Evolutionary conservation across 2,113 vertebrate species (phyloP).

Genomic region (Phocoena phocoena): DNA sequence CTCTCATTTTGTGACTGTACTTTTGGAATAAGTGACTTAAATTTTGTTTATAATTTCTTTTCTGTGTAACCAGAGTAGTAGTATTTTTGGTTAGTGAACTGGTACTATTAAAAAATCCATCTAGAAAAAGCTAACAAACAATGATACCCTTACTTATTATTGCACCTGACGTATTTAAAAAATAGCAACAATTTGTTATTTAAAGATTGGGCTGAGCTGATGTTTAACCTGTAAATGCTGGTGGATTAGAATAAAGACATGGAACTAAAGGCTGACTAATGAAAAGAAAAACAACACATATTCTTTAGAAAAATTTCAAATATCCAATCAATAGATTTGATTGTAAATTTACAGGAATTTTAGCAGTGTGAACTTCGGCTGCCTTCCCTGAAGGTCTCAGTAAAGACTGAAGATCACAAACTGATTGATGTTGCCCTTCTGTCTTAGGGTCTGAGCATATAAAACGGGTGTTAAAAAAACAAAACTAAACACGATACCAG

Average conservation of each 20-base stretch:
- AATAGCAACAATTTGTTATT: constrained; percentile 29
- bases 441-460: background rate
- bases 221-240: constrained; percentile 1
- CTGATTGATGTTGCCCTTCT: background rate
- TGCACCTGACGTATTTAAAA: background rate
- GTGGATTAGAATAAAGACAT: background rate
- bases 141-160: background rate
- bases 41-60: constrained; percentile 22
- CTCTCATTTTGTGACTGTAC: background rate
- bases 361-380: background rate
- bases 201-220: constrained; percentile 8
- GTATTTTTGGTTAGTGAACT: constrained; percentile 27
- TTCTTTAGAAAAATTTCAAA: background rate
- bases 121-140: constrained; percentile 2
- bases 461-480: background rate
- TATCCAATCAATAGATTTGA: background rate
- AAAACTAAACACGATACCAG: background rate
- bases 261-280: background rate
- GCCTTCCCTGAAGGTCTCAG: background rate
- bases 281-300: background rate
- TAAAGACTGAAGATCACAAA: background rate
- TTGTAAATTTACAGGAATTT: background rate
- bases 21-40: constrained; percentile 2
- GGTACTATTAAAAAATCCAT: background rate
- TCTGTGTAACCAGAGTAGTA: background rate